phyloP scores from a whole-genome alignment of 1,140 invertebrate genomes.

The Calliopsis andreniformis region DNA sequence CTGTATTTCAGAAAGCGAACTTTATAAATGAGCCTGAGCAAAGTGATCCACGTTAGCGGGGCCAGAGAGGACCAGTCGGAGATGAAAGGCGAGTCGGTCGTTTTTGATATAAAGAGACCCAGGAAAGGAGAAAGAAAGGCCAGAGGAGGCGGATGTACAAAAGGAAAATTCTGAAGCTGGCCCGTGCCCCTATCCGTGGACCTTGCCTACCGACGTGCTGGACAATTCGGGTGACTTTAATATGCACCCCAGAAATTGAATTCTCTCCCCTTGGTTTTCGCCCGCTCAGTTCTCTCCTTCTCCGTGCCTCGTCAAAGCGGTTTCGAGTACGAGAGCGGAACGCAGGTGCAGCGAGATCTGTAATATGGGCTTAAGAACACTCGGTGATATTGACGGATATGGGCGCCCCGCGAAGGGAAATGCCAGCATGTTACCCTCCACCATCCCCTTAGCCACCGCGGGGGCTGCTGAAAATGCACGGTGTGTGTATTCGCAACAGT shows the following conservation, averaged over 20 bases:
- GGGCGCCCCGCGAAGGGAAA: constrained; percentile 53
- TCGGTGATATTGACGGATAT: constrained; percentile 65
- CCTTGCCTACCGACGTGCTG: constrained; percentile 53
- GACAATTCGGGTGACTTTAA: constrained; percentile 73
- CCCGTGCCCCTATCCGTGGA: constrained; percentile 40
- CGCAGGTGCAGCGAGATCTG: constrained; percentile 62
- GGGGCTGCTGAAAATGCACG: constrained; percentile 21
- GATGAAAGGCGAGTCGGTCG: constrained; percentile 58
- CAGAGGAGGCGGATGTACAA: constrained; percentile 42
- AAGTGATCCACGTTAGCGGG: constrained; percentile 13
- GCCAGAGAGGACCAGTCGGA: constrained; percentile 22
- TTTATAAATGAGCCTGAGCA: constrained; percentile 11
- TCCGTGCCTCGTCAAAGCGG: constrained; percentile 30
- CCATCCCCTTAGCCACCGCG: neutral
- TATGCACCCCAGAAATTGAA: constrained; percentile 76
- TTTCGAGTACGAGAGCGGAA: constrained; percentile 44
- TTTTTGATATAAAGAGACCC: constrained; percentile 39
- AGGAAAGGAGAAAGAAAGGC: constrained; percentile 22
- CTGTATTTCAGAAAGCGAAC: neutral
- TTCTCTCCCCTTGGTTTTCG: constrained; percentile 48
- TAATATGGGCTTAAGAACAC: constrained; percentile 66
- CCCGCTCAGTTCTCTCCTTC: neutral
- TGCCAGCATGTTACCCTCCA: neutral
- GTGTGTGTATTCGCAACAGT: constrained; percentile 35
- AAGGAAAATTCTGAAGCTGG: constrained; percentile 58